These are phyloP conservation scores for Cheumatopsyche charites DNA, from an alignment of 1,140 invertebrate genomes.

Conservation along the genomic window DNA sequence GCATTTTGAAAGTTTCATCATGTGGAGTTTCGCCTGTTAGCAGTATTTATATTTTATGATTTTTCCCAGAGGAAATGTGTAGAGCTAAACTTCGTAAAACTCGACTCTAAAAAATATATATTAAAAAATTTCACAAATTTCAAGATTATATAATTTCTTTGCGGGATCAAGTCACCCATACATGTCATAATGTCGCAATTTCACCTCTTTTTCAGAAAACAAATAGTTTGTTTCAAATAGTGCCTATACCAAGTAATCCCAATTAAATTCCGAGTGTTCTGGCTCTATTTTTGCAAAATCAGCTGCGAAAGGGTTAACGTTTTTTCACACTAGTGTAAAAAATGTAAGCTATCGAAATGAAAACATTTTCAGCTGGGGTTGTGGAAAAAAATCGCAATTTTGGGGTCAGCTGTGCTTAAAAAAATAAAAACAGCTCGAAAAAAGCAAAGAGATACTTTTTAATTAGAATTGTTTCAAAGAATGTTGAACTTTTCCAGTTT, in stretches of 20 bases:
- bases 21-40: neutral
- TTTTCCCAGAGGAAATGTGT: neutral
- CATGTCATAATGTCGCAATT: no score
- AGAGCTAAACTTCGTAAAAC: slow-evolving; percentile 1
- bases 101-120: slow-evolving; percentile 2
- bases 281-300: no score
- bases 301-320: no score
- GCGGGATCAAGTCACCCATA: no score
- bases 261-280: no score
- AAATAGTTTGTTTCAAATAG: no score
- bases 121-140: no score
- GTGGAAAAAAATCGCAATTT: neutral
- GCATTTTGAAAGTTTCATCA: neutral
- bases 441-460: neutral
- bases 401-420: neutral
- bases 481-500: neutral
- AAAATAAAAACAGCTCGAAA: neutral
- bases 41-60: slow-evolving; percentile 13
- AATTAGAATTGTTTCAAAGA: slow-evolving; percentile 15
- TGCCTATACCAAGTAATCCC: no score
- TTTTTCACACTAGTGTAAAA: neutral
- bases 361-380: neutral
- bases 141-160: no score
- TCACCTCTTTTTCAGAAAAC: no score
- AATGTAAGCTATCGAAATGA: neutral